A percentile compares a stretch with the other conserved stretches of the same genome.
These are phyloP conservation scores for Cephalotes varians DNA, from an alignment of 2,888 invertebrate genomes.

Conservation along the genomic window DNA sequence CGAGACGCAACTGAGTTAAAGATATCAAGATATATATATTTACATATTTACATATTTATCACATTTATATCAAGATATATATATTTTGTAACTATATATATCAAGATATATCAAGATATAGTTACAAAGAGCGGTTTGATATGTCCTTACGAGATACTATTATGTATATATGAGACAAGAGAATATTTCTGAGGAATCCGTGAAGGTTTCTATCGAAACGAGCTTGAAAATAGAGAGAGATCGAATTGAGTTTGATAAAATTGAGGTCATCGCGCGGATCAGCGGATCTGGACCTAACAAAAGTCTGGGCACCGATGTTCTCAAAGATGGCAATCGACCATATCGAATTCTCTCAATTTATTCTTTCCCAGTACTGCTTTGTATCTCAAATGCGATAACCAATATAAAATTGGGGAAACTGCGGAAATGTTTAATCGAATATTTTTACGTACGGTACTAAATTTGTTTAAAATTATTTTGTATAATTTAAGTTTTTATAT, in stretches of 20 bases:
- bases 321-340: constrained; percentile 18
- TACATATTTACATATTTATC: too few species aligned
- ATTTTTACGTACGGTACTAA: not conserved
- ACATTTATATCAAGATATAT: too few species aligned
- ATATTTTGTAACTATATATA: too few species aligned
- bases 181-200: not conserved
- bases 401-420: not conserved
- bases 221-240: constrained; percentile 19
- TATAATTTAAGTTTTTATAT: not conserved
- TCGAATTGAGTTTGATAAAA: constrained; percentile 11
- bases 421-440: not conserved
- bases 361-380: not conserved
- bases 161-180: constrained; percentile 23
- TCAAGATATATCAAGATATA: not conserved
- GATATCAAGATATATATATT: too few species aligned
- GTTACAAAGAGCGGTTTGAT: constrained; percentile 19
- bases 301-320: not conserved
- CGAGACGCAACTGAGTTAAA: not conserved
- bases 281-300: constrained; percentile 14
- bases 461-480: not conserved
- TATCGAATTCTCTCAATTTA: not conserved
- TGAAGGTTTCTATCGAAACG: constrained; percentile 13
- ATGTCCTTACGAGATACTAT: constrained; percentile 35
- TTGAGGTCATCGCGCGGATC: constrained; percentile 19
- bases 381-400: not conserved